phyloP scores from a whole-genome alignment of 2,113 vertebrate genomes.

The Aegithalos caudatus region DNA sequence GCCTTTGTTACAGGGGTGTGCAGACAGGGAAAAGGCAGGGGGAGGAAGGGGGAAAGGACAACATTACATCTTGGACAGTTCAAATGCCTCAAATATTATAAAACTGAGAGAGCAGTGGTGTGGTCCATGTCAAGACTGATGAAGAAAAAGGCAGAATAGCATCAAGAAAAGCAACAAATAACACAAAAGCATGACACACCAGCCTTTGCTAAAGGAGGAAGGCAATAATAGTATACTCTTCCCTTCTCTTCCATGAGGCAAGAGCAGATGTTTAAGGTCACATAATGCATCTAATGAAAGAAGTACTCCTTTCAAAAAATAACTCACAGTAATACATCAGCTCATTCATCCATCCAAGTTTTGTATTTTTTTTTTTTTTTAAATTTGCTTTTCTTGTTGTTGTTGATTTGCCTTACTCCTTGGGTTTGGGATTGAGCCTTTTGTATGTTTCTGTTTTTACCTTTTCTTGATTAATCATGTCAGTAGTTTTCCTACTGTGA shows the following conservation, averaged over 20 bases:
- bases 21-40: accelerated
- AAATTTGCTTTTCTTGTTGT: too few relatives aligned
- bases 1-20: not conserved
- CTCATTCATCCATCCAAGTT: not conserved
- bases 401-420: not conserved
- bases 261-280: not conserved
- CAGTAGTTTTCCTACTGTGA: not conserved
- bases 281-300: accelerated
- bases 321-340: not conserved
- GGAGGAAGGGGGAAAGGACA: too few relatives aligned
- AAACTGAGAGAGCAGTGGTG: not conserved
- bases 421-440: not conserved
- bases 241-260: not conserved
- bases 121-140: not conserved
- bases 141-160: not conserved
- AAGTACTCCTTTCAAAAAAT: not conserved
- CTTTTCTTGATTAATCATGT: not conserved
- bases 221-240: not conserved
- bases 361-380: too few relatives aligned
- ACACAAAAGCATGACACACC: not conserved
- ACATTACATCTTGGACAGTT: not conserved
- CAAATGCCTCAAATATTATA: not conserved
- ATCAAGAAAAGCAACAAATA: not conserved
- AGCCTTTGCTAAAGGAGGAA: not conserved
- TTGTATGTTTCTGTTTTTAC: not conserved